Conservation (phyloP, 2,888 invertebrate species). For the Glaucopsyche alexis region DNA sequence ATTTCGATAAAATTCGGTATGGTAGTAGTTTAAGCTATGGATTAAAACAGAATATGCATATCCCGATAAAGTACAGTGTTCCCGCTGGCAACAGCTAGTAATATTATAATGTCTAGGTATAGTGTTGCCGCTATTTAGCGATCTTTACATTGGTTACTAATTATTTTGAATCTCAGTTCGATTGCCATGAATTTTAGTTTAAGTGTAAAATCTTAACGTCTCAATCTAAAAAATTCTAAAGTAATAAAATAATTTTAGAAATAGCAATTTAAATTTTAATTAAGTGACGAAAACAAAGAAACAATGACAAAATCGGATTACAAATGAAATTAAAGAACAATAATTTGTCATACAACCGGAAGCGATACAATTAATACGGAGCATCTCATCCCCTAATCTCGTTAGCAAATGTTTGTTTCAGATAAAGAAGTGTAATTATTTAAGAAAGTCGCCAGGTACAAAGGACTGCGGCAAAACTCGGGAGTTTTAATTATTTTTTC, state of each 20-base stretch:
- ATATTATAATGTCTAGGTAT: too few relatives aligned
- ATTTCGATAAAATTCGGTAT: too few relatives aligned
- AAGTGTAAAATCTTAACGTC: too few relatives aligned
- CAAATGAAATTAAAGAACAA: slow-evolving; percentile 13
- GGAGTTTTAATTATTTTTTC: slow-evolving; percentile 74
- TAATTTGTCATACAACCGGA: slow-evolving; percentile 34
- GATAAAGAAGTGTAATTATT: slow-evolving; percentile 63
- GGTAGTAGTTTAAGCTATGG: too few relatives aligned
- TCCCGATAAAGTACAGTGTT: too few relatives aligned
- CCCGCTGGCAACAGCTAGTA: too few relatives aligned
- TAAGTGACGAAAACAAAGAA: not conserved
- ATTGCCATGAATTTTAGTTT: too few relatives aligned
- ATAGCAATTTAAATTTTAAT: not conserved
- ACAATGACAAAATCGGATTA: slow-evolving; percentile 23
- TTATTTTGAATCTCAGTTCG: too few relatives aligned
- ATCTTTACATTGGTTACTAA: too few relatives aligned
- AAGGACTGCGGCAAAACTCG: slow-evolving; percentile 54
- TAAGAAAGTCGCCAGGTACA: slow-evolving; percentile 57
- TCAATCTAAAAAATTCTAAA: too few relatives aligned
- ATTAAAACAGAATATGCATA: too few relatives aligned
- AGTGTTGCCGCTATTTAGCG: too few relatives aligned
- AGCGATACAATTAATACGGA: slow-evolving; percentile 44
- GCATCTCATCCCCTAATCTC: slow-evolving; percentile 60
- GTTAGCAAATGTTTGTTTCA: slow-evolving; percentile 66
- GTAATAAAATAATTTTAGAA: not conserved